phyloP scores from a whole-genome alignment of 2,888 invertebrate species.

The Chymomyza procnemis region DNA sequence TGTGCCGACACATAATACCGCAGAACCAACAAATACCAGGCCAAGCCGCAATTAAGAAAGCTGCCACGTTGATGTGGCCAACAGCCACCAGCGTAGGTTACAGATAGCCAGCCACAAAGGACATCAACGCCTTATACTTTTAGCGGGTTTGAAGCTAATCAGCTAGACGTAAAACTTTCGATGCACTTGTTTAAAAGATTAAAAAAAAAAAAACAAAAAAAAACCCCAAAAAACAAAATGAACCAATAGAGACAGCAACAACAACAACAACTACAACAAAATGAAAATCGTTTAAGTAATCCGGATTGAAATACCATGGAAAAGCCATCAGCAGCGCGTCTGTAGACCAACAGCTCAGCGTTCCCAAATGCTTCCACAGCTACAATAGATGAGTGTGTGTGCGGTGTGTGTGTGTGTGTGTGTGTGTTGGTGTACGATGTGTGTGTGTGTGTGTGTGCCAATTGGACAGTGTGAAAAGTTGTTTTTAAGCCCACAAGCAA shows the following conservation, averaged over 20 bases:
- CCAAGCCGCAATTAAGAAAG: neutral
- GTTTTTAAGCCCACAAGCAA: slow-evolving; percentile 62
- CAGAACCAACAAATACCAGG: neutral
- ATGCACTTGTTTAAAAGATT: slow-evolving; percentile 63
- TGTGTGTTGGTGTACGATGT: neutral
- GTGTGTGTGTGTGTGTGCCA: slow-evolving; percentile 12
- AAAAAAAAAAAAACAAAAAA: too few relatives aligned
- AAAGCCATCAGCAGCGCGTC: slow-evolving; percentile 13
- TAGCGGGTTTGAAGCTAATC: slow-evolving; percentile 45
- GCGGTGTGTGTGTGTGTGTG: too few relatives aligned
- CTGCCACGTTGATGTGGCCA: neutral
- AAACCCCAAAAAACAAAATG: neutral
- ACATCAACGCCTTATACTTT: slow-evolving; percentile 29
- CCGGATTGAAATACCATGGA: slow-evolving; percentile 53
- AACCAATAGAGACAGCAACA: neutral
- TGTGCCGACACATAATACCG: neutral
- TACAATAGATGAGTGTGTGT: neutral
- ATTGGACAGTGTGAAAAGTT: slow-evolving; percentile 43
- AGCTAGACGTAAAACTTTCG: slow-evolving; percentile 48
- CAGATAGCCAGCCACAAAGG: neutral
- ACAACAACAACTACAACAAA: slow-evolving; percentile 5
- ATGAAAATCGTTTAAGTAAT: slow-evolving; percentile 30
- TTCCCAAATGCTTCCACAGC: neutral
- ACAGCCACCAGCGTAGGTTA: too few relatives aligned
- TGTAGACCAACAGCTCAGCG: neutral